Conservation (phyloP, 37 sponge, comb jelly and placozoan genomes). For the Oopsacas minuta region DNA sequence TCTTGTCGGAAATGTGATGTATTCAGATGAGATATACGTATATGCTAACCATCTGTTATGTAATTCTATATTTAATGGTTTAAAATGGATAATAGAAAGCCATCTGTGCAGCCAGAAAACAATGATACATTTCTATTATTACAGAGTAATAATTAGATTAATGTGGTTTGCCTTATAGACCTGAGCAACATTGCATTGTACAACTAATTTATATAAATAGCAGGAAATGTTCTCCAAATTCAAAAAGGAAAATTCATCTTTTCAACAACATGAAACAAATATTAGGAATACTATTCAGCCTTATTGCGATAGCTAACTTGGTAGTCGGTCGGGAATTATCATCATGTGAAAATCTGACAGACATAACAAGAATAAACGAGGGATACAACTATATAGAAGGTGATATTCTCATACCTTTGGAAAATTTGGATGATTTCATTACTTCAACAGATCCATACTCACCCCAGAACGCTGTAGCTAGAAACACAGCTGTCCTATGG, state of each 20-base stretch:
- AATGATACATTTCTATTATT: no score
- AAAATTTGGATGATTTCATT: background rate
- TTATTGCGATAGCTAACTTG: background rate
- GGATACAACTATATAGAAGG: conserved; percentile 7
- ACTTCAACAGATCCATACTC: background rate
- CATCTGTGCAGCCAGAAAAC: no score
- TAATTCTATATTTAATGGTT: no score
- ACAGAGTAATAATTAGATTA: no score
- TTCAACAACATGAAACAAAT: background rate
- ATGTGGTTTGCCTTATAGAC: no score
- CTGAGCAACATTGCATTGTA: no score
- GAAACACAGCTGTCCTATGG: background rate
- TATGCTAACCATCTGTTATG: no score
- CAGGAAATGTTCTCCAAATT: background rate
- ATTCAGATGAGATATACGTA: no score
- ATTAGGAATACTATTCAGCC: background rate
- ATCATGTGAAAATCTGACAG: background rate
- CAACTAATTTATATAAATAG: no score
- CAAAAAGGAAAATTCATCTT: background rate
- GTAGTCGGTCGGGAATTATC: background rate
- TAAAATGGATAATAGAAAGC: no score
- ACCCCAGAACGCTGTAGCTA: background rate
- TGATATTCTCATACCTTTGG: background rate
- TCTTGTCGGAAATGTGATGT: no score
- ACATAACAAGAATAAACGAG: background rate